Evolutionary conservation across 2,797 vertebrate species (phyloP), one percentile per base, ranked within the genome.

Genomic region (Cirrhinus molitorella): DNA sequence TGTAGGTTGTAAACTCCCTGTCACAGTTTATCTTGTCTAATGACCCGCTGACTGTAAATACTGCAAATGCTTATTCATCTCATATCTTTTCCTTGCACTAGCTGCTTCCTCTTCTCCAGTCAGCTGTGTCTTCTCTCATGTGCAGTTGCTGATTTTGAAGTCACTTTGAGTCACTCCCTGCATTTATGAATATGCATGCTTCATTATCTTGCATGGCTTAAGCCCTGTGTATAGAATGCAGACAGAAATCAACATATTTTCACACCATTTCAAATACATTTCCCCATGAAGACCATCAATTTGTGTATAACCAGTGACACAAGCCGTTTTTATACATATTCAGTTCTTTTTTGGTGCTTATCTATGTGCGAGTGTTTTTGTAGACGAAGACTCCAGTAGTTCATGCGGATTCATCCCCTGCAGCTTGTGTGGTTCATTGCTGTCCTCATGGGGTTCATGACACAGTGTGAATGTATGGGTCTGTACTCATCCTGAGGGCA

Each of bases 361-460:
- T 79, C 8, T 81, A 34, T 45, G 37, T 13, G 74, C 3, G 1
- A 19, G 28, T 37, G 73, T 55, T 83, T 74, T 83, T 17, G 47
- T 40, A 66, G n/a, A 16, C 4, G n/a, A 45, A 55, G 17, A 55
- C 45, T 74, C 37, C 51, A 21, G 17, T 70, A 40, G 51, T 76
- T 68, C 43, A 21, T 57, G 31, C 43, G 34, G 23, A 55, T 75
- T 82, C 23, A 53, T 55, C 16, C 17, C 71, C 81, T 55, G 49
- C 59, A 83, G 81, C 72, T 67, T 67, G 49, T 83, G 59, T 10
- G 47, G 43, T 75, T 67, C 61, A 75, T 65, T 67, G 72, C 66
- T 67, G 61, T 75, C 72, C 61, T 75, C 49, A 66, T 45, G 59
- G 71, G 31, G 80, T 83, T 83, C 80, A 83, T 83, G 47, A 83